Percentiles rank a stretch among this genome's conserved stretches.
These are phyloP conservation scores for Priocnemis perturbator DNA, from an alignment of 2,888 invertebrate genomes.

Conservation along the genomic window DNA sequence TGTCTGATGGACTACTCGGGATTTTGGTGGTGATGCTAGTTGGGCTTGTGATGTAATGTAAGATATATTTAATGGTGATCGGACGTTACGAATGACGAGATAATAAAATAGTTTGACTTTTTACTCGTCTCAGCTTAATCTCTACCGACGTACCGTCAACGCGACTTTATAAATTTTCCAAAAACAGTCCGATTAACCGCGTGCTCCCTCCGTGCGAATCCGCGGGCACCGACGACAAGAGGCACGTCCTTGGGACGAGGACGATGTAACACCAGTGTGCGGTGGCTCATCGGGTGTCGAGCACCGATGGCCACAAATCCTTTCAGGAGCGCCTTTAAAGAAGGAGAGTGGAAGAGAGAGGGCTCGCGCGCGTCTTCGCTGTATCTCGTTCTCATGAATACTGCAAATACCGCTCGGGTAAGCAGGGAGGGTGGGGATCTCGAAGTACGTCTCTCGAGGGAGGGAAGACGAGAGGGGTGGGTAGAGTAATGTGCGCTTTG, in stretches of 20 bases:
- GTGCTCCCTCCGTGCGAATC: no score
- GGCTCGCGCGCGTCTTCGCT: conserved; percentile 49
- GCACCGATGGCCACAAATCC: conserved; percentile 56
- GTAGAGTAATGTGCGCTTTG: conserved; percentile 42
- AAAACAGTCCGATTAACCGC: no score
- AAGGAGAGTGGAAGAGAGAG: no score
- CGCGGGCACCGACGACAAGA: conserved; percentile 32
- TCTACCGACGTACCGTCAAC: no score
- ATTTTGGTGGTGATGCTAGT: no score
- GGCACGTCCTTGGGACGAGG: conserved; percentile 25
- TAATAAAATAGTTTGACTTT: no score
- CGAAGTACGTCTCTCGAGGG: conserved; percentile 47
- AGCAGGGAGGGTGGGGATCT: conserved; percentile 44
- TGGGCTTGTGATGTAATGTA: no score
- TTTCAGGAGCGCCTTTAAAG: conserved; percentile 53
- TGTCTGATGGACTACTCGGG: no score
- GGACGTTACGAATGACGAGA: no score
- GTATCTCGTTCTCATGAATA: conserved; percentile 64
- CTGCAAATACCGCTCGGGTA: conserved; percentile 57
- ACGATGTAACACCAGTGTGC: conserved; percentile 43
- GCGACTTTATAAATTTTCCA: no score
- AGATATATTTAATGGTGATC: no score
- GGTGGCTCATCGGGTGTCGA: conserved; percentile 59
- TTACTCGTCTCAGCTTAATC: no score
- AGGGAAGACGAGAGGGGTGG: conserved; percentile 16